A percentile compares a stretch with the other conserved stretches of the same genome.
These are phyloP conservation scores for Cremastinae sp. DNA, from an alignment of 2,888 invertebrate genomes.

Conservation along the genomic window DNA sequence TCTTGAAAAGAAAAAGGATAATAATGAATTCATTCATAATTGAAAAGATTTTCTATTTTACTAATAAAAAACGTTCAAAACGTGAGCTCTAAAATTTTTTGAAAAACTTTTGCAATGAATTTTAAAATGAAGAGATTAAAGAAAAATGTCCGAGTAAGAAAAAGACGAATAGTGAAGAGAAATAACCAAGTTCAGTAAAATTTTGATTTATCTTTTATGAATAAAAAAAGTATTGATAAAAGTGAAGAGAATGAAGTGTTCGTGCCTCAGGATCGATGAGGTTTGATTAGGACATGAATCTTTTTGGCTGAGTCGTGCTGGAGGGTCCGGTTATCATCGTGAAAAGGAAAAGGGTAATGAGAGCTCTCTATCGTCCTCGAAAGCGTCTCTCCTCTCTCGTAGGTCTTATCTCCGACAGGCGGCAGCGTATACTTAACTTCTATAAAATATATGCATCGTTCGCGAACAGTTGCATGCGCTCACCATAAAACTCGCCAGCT, in stretches of 20 bases:
- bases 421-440: conserved; percentile 24
- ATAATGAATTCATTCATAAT: too few species aligned
- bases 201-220: too few species aligned
- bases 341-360: conserved; percentile 68
- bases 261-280: conserved; percentile 37
- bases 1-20: too few species aligned
- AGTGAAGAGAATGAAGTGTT: background rate
- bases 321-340: conserved; percentile 37
- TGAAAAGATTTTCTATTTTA: too few species aligned
- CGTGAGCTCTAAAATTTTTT: too few species aligned
- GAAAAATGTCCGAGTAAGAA: too few species aligned
- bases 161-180: too few species aligned
- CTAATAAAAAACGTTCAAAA: too few species aligned
- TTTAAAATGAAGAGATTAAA: too few species aligned
- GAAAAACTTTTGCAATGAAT: too few species aligned
- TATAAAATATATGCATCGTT: conserved; percentile 43
- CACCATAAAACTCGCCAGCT: background rate
- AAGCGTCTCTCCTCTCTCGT: conserved; percentile 24
- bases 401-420: conserved; percentile 65
- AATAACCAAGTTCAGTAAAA: too few species aligned
- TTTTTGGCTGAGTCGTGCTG: conserved; percentile 24
- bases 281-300: conserved; percentile 69
- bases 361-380: conserved; percentile 65
- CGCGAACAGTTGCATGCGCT: conserved; percentile 37
- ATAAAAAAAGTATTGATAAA: too few species aligned